phyloP scores from a whole-genome alignment of 1,140 invertebrate species.

The Drosophila bocqueti region DNA sequence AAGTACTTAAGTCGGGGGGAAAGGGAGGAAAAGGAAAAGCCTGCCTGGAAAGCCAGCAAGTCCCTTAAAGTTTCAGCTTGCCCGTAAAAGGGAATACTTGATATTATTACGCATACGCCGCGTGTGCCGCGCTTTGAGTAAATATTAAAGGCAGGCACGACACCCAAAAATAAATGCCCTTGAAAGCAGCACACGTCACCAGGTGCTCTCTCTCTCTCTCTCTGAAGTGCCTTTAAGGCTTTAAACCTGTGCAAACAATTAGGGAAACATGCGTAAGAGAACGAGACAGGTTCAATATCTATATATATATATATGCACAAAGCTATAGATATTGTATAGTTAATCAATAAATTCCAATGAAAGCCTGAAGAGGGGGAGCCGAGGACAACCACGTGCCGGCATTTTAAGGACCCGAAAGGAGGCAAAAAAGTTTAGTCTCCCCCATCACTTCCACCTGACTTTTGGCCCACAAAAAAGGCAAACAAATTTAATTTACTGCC shows the following conservation, averaged over 20 bases:
- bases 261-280: conserved; percentile 12
- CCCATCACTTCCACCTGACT: background rate
- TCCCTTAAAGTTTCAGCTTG: conserved; percentile 18
- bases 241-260: conserved; percentile 48
- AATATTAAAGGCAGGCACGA: conserved; percentile 37
- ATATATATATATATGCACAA: conserved; percentile 13
- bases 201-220: background rate
- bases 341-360: conserved; percentile 70
- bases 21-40: background rate
- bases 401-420: conserved; percentile 38
- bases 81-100: conserved; percentile 40
- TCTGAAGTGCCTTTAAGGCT: conserved; percentile 13
- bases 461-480: conserved; percentile 35
- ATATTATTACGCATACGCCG: conserved; percentile 49
- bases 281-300: conserved; percentile 11
- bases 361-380: background rate
- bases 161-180: conserved; percentile 40
- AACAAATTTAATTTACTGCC: conserved; percentile 80
- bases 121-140: conserved; percentile 22
- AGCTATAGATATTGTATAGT: conserved; percentile 24
- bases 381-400: conserved; percentile 63
- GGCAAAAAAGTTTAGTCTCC: conserved; percentile 9
- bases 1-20: conserved; percentile 5
- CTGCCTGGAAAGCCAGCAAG: background rate
- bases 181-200: conserved; percentile 32